Percentiles rank a stretch among this genome's conserved stretches.
Conservation (phyloP, 2,888 invertebrate genomes). For the Microdon myrmicae region DNA sequence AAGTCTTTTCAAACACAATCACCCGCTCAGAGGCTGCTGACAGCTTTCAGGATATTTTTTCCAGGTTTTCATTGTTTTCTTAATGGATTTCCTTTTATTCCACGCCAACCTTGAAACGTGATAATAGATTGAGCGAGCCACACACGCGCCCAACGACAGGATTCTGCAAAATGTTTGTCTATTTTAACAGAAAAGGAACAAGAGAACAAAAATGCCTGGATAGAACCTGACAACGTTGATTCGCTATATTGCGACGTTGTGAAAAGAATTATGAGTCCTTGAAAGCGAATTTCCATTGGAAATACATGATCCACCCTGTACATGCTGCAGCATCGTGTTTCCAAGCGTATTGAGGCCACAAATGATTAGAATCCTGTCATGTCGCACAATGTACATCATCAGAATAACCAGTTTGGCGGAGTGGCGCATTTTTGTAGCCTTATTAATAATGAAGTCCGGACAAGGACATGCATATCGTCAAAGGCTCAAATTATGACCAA, state of each 20-base stretch:
- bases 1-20: slow-evolving; percentile 27
- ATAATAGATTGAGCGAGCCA: slow-evolving; percentile 21
- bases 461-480: slow-evolving; percentile 28
- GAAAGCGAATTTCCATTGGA: slow-evolving; percentile 15
- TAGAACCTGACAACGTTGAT: slow-evolving; percentile 11
- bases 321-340: slow-evolving; percentile 2
- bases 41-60: slow-evolving; percentile 11
- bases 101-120: slow-evolving; percentile 30
- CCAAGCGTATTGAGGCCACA: slow-evolving; percentile 28
- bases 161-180: slow-evolving; percentile 19
- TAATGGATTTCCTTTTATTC: slow-evolving; percentile 8
- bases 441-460: slow-evolving; percentile 37
- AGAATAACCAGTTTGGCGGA: too few species aligned
- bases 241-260: slow-evolving; percentile 5
- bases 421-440: slow-evolving; percentile 16
- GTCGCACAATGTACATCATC: too few species aligned
- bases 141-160: slow-evolving; percentile 8
- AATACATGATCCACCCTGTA: background rate
- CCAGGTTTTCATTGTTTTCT: background rate
- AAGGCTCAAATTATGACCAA: too few species aligned
- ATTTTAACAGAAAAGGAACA: slow-evolving; percentile 16
- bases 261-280: slow-evolving; percentile 13
- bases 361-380: slow-evolving; percentile 19
- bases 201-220: too few species aligned
- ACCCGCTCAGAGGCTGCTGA: slow-evolving; percentile 33